Evolutionary conservation across 2,797 vertebrate species (phyloP).

Genomic region (Enteromius treurensis): DNA sequence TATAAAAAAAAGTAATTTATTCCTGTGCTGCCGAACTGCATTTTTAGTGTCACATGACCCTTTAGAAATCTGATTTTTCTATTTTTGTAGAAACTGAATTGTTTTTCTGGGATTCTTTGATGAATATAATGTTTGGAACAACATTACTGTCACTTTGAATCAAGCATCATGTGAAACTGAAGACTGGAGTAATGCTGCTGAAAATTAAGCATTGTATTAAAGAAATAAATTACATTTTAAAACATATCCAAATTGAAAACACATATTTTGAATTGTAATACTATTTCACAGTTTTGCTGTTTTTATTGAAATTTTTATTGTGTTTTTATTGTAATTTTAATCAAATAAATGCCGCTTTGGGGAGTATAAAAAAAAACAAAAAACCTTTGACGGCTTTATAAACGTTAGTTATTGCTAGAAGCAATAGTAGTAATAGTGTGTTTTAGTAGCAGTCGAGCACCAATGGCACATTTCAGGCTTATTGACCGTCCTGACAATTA

Average conservation of each 20-base stretch:
- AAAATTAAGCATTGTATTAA: neutral
- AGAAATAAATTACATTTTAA: neutral
- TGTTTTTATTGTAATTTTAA: no score
- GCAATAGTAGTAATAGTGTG: slow-evolving; percentile 4
- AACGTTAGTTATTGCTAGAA: neutral
- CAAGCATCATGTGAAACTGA: neutral
- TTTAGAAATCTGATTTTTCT: no score
- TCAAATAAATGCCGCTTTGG: neutral
- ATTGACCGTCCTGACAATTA: neutral
- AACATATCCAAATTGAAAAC: neutral
- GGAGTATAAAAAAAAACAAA: neutral
- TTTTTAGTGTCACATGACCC: neutral
- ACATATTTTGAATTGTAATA: neutral
- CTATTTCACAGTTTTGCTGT: neutral
- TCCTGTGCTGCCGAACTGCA: no score
- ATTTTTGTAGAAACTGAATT: neutral
- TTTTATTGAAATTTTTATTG: no score
- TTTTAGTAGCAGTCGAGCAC: neutral
- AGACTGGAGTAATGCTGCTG: no score
- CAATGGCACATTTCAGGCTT: neutral
- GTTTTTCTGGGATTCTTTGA: neutral
- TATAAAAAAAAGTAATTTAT: neutral
- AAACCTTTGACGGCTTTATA: neutral
- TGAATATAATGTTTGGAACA: neutral
- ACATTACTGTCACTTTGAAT: neutral